Evolutionary conservation across 2,113 vertebrate genomes (phyloP), one percentile per base, ranked within the genome.

Genomic region (Mohoua ochrocephala): DNA sequence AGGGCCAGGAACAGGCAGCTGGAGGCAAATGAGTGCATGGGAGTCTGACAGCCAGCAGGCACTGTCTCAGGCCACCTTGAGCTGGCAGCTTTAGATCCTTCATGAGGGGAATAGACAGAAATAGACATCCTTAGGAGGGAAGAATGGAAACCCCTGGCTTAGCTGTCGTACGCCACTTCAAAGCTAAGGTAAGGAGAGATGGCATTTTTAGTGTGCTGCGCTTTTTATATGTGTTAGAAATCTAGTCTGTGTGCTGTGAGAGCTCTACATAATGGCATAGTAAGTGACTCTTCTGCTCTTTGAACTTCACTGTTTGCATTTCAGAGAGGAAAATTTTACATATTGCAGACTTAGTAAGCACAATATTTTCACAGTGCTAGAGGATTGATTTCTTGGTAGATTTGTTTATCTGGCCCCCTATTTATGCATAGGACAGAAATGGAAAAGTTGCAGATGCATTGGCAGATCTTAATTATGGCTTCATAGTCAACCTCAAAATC

Each of bases 1-100:
- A 35, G n/a, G 41, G 45, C 50, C 26, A 9, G 49, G 77, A 73
- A 5, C 47, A 5, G 0, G 0, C 12, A 30, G 33, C 49, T 65
- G 71, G 41, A 52, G 61, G 41, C 45, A 13, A 11, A 5, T 11
- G 47, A 16, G 18, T 3, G 10, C 8, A 5, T 3, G 26, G n/a
- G 33, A 13, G 53, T 28, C 13, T 33, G 35, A 47, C 61, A 85
- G 35, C 8, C 67, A 31, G 57, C 1, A 3, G 35, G 59, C 13
- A 19, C 26, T 28, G 68, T 31, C 45, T 35, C 18, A 30, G 59
- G 42, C 20, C 57, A 7, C 50, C n/a, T 57, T n/a, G 37, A 33
- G 26, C 65, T 79, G 59, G 39, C 60, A 78, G 45, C 35, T 57
- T 69, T 13, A 47, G 28, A 18, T 59, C 31, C 33, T 85, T 31